Base-by-base conservation (phyloP, 2,113 vertebrate species). In the Sisor rabdophorus region DNA sequence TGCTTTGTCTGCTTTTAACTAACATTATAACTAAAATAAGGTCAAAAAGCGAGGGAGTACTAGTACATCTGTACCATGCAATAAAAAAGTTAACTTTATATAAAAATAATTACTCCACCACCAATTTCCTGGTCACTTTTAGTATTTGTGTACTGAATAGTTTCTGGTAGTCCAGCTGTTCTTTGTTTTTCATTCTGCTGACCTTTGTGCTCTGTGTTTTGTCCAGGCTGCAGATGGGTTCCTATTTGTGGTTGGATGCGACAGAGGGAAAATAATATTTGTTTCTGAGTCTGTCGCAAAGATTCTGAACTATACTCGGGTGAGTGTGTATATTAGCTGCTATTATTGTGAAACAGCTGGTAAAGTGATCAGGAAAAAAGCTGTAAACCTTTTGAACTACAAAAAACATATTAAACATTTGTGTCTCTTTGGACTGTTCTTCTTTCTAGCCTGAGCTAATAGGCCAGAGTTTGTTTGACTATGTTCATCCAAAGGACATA, bases 381-480 rank as follows among this genome's bases (percentile, higher is more conserved):
- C 24, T 11, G 20, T 26, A 12, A 63, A 30, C 17, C n/a, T 6
- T 32, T 61, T 8, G 24, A 30, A 26, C 36, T 26, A 16, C n/a
- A 26, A 55, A 44, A 30, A 9, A 24, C 47, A 11, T 69, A 59
- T 71, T 22, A 11, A 26, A 61, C 44, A 36, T 71, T 72, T 53
- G 19, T 75, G 58, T 6, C 50, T 53, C 20, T 47, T 32, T 69
- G 53, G 30, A 30, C 24, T 73, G 19, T 74, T 68, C 74, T 80
- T 40, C 32, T 77, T 81, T 54, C 69, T 82, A 96, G 95, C 85
- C 90, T 24, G 94, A 93, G 88, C 89, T 96, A 86, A 94, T 93
- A 84, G 95, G 94, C 76, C 94, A 96, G 85, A 96, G 94, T 78
- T 87, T 96, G 61, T 96, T 96, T 91, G 94, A 96, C 86, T 96